Base-by-base conservation (phyloP, 1,140 invertebrate species). In the Neomicropteryx cornuta region DNA sequence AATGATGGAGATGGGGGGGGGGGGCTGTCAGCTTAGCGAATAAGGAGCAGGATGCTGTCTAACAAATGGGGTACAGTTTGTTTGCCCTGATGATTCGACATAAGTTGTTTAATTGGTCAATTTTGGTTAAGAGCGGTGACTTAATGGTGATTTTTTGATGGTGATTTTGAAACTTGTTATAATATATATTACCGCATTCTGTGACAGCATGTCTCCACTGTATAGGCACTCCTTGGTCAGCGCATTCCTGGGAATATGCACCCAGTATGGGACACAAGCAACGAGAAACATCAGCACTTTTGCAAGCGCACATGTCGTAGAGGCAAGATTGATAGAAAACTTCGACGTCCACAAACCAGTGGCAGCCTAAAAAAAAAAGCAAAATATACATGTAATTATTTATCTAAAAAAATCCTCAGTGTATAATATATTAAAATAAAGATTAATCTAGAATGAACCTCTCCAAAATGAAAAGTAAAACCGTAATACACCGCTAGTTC, bases 221-320 rank as follows among this genome's bases (percentile, higher is more conserved):
- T 19, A 91, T 65, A 16, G 75, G 64, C 2, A 84, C 60, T 8
- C 81, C 84, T 41, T 75, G 66, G 8, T 70, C 61, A 19, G 83
- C 75, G 62, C 90, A 94, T 41, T 82, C 77, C 32, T 76, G 74
- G 8, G 81, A 86, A 58, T 92, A 93, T 29, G 80, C 73, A 0
- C 82, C 76, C 2, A 92, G 52, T 5, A 81, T 78, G 3, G 87
- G 82, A 56, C 89, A 93, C 31, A 90, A 66, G 52, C 88, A 93
- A 17, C 72, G 67, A 13, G 73, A 57, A 3, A 72, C 52, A 34
- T 72, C 73, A 17, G 65, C 62, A 34, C 77, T 72, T n/a, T n/a
- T n/a, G 57, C 88, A 93, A 10, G 83, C 76, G 52, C 89, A 94
- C 59, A 91, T 76, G 53, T 93, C 90, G 58, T 83, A 89, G 41